phyloP scores from a whole-genome alignment of 2,888 invertebrate genomes.

The Clanis bilineata region DNA sequence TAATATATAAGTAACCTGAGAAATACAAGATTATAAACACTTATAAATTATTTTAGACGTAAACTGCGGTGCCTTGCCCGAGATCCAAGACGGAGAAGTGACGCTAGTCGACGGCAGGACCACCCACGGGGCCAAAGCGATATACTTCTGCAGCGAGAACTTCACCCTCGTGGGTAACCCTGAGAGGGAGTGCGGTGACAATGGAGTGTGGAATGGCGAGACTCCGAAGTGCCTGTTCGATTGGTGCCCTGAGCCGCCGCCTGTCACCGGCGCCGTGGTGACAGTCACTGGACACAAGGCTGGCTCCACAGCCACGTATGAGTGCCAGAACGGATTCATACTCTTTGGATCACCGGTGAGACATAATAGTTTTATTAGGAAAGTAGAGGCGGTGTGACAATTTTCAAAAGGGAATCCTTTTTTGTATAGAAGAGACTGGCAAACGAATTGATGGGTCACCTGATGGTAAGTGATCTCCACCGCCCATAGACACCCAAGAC shows the following conservation, averaged over 20 bases:
- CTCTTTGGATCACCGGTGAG: conserved; percentile 90
- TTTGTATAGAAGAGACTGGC: too few relatives aligned
- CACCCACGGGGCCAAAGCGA: conserved; percentile 89
- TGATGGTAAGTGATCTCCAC: too few relatives aligned
- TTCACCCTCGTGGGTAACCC: conserved; percentile 91
- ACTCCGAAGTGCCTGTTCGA: conserved; percentile 92
- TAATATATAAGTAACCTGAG: too few relatives aligned
- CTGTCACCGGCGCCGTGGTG: conserved; percentile 89
- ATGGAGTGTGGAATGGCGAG: conserved; percentile 89
- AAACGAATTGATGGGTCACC: too few relatives aligned
- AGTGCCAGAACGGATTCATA: conserved; percentile 92
- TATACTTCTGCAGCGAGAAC: conserved; percentile 91
- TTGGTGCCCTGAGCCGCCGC: conserved; percentile 93
- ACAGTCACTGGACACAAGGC: conserved; percentile 87
- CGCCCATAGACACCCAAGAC: too few relatives aligned
- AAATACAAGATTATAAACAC: too few relatives aligned
- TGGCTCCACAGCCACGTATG: conserved; percentile 90
- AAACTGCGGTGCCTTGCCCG: conserved; percentile 87
- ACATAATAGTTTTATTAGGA: conserved; percentile 18
- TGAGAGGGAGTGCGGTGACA: conserved; percentile 87
- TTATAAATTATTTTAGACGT: too few relatives aligned
- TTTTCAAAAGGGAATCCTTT: too few relatives aligned
- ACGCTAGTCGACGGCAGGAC: conserved; percentile 86
- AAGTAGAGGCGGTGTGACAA: too few relatives aligned
- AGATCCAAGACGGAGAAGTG: conserved; percentile 88